These are phyloP conservation scores for Frankliniella fusca DNA, from an alignment of 2,888 invertebrate species.

Conservation along the genomic window DNA sequence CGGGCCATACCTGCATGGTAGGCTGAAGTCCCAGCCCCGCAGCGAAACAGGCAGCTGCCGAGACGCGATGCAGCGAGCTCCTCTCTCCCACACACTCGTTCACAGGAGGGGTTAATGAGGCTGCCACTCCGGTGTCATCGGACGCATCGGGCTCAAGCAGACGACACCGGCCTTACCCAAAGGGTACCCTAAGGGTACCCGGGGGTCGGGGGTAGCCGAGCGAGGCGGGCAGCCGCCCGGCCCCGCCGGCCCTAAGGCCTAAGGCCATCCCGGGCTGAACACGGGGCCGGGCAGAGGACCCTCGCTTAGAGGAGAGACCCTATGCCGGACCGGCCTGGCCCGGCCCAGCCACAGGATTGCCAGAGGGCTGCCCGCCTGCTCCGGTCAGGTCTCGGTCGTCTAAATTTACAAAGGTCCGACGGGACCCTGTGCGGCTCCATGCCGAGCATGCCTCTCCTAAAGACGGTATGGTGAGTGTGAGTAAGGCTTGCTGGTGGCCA, in stretches of 20 bases:
- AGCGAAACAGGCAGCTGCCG: background rate
- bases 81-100: background rate
- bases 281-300: background rate
- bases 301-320: background rate
- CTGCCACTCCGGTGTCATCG: constrained; percentile 16
- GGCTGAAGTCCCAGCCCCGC: background rate
- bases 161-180: background rate
- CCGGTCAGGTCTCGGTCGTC: background rate
- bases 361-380: background rate
- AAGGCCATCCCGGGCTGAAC: background rate
- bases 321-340: background rate
- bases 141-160: background rate
- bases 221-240: background rate
- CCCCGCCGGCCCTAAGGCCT: background rate
- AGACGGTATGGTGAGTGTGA: background rate
- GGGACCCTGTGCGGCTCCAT: too few species aligned
- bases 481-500: too few species aligned
- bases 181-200: background rate
- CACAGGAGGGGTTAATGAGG: constrained; percentile 9
- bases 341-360: background rate
- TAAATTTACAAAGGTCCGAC: constrained; percentile 6
- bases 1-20: background rate
- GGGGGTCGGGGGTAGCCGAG: background rate
- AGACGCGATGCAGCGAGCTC: background rate
- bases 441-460: background rate